Evolutionary conservation across 2,888 invertebrate species (phyloP).

Genomic region (Dimorphilus gyrociliatus): DNA sequence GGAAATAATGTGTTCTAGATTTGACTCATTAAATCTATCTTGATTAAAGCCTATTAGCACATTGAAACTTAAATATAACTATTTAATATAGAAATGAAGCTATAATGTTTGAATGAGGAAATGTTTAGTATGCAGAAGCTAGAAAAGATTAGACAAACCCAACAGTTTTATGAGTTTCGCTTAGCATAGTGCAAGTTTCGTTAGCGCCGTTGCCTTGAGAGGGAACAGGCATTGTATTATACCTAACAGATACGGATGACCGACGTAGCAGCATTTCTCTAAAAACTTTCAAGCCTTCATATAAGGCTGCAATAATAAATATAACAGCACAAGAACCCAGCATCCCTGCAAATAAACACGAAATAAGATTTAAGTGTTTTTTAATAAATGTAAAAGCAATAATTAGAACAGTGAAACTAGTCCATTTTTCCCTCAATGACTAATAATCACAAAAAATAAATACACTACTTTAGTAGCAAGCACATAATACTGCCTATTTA

Average conservation of each 20-base stretch:
- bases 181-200: too few relatives aligned
- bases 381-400: neutral
- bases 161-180: conserved; percentile 13
- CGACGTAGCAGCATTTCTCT: conserved; percentile 36
- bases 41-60: too few relatives aligned
- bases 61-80: too few relatives aligned
- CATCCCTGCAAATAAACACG: conserved; percentile 39
- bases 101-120: too few relatives aligned
- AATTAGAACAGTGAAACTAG: neutral
- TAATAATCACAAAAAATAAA: too few relatives aligned
- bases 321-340: conserved; percentile 78
- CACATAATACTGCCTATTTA: too few relatives aligned
- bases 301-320: conserved; percentile 74
- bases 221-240: conserved; percentile 9
- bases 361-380: neutral
- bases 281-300: conserved; percentile 85
- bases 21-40: too few relatives aligned
- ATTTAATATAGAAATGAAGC: too few relatives aligned
- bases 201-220: conserved; percentile 11
- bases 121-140: too few relatives aligned
- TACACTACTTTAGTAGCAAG: too few relatives aligned
- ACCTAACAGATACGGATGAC: conserved; percentile 11
- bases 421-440: too few relatives aligned
- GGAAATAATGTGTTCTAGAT: too few relatives aligned
- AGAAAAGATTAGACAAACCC: conserved; percentile 12